Evolutionary conservation across 2,888 invertebrate species (phyloP).

Genomic region (Acronicta psi): DNA sequence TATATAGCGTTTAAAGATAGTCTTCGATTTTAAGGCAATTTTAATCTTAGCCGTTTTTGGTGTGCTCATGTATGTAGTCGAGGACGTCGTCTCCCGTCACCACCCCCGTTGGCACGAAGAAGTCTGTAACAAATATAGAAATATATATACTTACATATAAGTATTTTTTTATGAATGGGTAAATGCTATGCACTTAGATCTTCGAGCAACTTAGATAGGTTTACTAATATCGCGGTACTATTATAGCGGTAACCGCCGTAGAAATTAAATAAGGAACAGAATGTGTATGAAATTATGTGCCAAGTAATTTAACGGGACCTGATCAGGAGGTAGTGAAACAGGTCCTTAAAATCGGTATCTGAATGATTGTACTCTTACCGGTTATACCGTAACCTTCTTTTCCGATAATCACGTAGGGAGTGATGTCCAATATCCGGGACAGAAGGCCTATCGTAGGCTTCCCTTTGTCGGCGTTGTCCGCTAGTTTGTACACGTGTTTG

Average conservation of each 20-base stretch:
- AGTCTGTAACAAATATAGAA: slow-evolving; percentile 4
- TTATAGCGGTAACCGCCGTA: too few species aligned
- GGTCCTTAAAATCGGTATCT: too few species aligned
- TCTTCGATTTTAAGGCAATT: background rate
- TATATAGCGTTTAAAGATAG: too few species aligned
- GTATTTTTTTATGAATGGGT: too few species aligned
- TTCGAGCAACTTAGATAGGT: too few species aligned
- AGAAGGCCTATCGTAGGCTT: slow-evolving; percentile 90
- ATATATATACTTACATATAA: too few species aligned
- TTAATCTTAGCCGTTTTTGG: background rate
- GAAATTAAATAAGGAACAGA: too few species aligned
- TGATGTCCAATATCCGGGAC: slow-evolving; percentile 93
- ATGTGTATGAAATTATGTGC: too few species aligned
- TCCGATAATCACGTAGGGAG: slow-evolving; percentile 92
- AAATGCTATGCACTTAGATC: too few species aligned
- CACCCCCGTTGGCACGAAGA: slow-evolving; percentile 11
- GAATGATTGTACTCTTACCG: slow-evolving; percentile 4
- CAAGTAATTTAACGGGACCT: too few species aligned
- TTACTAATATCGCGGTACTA: too few species aligned
- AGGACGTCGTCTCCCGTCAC: slow-evolving; percentile 12
- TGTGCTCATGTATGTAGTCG: slow-evolving; percentile 11
- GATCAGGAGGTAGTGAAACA: too few species aligned
- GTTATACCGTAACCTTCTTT: slow-evolving; percentile 33
- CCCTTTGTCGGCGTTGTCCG: slow-evolving; percentile 60
- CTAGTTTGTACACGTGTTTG: slow-evolving; percentile 90